Percentiles rank a stretch among this genome's conserved stretches.
Evolutionary conservation across 2,888 invertebrate genomes (phyloP).

Genomic region (Meganola albula): DNA sequence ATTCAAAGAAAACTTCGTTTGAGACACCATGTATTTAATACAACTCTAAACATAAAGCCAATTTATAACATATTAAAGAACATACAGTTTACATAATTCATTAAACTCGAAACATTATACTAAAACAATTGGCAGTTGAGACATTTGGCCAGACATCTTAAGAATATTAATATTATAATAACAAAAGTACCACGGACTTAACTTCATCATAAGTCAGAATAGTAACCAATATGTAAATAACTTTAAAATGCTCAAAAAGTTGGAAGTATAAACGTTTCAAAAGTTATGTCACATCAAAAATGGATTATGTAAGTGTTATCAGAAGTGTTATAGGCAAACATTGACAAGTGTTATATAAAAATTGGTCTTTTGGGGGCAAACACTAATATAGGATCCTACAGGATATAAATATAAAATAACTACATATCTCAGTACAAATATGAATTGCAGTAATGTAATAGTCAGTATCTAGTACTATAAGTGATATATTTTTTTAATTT

Average conservation of each 20-base stretch:
- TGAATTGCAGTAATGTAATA: too few relatives aligned
- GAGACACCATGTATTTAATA: slow-evolving; percentile 65
- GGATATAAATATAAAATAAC: slow-evolving; percentile 20
- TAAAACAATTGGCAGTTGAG: slow-evolving; percentile 60
- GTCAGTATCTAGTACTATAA: too few relatives aligned
- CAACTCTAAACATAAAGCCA: slow-evolving; percentile 66
- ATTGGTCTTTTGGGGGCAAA: slow-evolving; percentile 30
- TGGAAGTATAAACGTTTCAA: slow-evolving; percentile 17
- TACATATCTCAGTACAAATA: slow-evolving; percentile 15
- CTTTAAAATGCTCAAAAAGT: slow-evolving; percentile 10
- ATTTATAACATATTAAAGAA: too few relatives aligned
- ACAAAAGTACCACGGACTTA: slow-evolving; percentile 22
- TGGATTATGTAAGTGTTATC: slow-evolving; percentile 14
- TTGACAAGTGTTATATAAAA: slow-evolving; percentile 27
- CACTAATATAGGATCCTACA: slow-evolving; percentile 19
- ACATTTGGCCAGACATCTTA: slow-evolving; percentile 54
- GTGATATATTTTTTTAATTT: too few relatives aligned
- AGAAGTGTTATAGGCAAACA: slow-evolving; percentile 17
- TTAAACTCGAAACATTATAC: too few relatives aligned
- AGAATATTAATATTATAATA: slow-evolving; percentile 27
- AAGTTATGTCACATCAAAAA: slow-evolving; percentile 8
- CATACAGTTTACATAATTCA: too few relatives aligned
- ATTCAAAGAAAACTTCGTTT: slow-evolving; percentile 44
- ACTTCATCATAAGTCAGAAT: slow-evolving; percentile 13
- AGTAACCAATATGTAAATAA: slow-evolving; percentile 6